A percentile compares a stretch with the other conserved stretches of the same genome.
phyloP scores from a whole-genome alignment of 2,113 vertebrate species.

The Oncorhynchus nerka region DNA sequence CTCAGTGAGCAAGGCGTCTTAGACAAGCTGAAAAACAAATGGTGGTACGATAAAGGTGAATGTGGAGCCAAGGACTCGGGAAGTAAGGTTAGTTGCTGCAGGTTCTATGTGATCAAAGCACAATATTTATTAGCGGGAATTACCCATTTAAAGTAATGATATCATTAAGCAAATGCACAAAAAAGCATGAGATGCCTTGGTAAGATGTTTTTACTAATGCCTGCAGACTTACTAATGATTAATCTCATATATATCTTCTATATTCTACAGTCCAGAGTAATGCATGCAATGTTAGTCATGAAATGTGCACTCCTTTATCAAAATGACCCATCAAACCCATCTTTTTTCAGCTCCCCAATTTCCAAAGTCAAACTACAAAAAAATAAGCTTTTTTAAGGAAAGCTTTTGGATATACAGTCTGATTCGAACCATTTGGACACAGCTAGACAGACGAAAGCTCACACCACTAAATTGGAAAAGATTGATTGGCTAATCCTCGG shows the following conservation, averaged over 20 bases:
- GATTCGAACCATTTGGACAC: conserved; percentile 33
- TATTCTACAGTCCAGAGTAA: conserved; percentile 76
- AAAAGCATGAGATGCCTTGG: conserved; percentile 96
- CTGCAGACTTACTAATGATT: conserved; percentile 88
- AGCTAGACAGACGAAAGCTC: conserved; percentile 47
- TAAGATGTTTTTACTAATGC: conserved; percentile 92
- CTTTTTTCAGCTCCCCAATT: conserved; percentile 64
- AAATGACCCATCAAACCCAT: conserved; percentile 63
- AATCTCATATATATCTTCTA: conserved; percentile 36
- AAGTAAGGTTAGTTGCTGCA: conserved; percentile 99
- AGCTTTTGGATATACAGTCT: conserved; percentile 35
- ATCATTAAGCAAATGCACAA: conserved; percentile 85
- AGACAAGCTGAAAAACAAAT: conserved; percentile 99
- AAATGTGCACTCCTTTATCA: conserved; percentile 70
- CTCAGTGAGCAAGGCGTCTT: conserved; percentile 99
- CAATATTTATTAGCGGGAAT: conserved; percentile 91
- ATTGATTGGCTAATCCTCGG: conserved; percentile 71
- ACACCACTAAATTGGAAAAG: conserved; percentile 48
- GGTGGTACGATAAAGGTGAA: conserved; percentile 99
- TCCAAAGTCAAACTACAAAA: conserved; percentile 38
- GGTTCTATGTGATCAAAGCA: conserved; percentile 97
- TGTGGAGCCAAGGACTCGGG: conserved; percentile 99
- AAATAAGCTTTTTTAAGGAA: conserved; percentile 65
- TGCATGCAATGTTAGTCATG: conserved; percentile 86
- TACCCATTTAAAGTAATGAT: conserved; percentile 82